Percentiles rank a stretch among this genome's conserved stretches.
Evolutionary conservation across 1,140 invertebrate genomes (phyloP).

Genomic region (Bombus fervidus): DNA sequence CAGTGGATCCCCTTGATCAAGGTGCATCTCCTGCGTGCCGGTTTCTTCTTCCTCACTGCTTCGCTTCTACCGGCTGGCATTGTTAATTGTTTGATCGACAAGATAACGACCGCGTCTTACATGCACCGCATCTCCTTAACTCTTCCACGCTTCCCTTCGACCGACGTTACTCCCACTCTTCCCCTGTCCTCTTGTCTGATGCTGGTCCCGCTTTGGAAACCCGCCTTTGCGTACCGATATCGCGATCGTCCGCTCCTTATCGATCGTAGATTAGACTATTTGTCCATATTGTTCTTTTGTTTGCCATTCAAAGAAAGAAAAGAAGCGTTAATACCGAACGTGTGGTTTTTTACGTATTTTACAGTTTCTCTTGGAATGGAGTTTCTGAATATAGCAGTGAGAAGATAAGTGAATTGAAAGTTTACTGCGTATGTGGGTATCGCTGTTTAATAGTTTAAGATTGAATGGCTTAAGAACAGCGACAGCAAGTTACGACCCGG

Average conservation of each 20-base stretch:
- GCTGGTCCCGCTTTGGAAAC: slow-evolving; percentile 36
- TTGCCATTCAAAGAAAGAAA: not conserved
- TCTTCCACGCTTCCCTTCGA: slow-evolving; percentile 55
- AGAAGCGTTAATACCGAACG: too few species aligned
- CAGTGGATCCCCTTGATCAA: slow-evolving; percentile 57
- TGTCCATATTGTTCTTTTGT: not conserved
- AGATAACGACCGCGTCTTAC: slow-evolving; percentile 81
- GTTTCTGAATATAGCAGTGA: not conserved
- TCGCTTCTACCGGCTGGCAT: slow-evolving; percentile 72
- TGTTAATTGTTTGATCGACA: slow-evolving; percentile 83
- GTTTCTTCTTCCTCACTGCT: slow-evolving; percentile 62
- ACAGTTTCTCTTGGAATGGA: not conserved
- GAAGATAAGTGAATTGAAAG: too few species aligned
- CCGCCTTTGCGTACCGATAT: slow-evolving; percentile 48
- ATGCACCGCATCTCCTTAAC: slow-evolving; percentile 77
- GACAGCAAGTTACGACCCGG: too few species aligned
- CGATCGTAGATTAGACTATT: slow-evolving; percentile 28
- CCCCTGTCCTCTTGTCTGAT: slow-evolving; percentile 14
- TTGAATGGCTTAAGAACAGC: too few species aligned
- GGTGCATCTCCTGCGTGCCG: slow-evolving; percentile 49
- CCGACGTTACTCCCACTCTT: slow-evolving; percentile 26
- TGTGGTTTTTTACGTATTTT: not conserved
- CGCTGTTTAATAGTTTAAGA: too few species aligned
- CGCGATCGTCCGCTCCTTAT: slow-evolving; percentile 47
- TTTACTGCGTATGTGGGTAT: too few species aligned